Conservation (phyloP, 2,113 vertebrate species). For the Ancistrus triradiatus region DNA sequence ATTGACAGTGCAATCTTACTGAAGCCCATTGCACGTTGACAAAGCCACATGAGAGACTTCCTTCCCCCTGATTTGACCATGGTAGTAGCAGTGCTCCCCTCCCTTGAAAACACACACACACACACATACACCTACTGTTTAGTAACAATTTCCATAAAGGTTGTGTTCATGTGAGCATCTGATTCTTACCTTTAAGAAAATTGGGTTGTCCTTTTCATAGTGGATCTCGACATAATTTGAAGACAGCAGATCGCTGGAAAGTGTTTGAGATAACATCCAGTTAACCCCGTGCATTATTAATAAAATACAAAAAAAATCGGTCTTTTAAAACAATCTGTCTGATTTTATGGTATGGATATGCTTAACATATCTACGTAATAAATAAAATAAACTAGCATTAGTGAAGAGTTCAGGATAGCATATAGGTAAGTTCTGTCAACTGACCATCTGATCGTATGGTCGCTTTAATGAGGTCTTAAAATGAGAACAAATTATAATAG, state of each 20-base stretch:
- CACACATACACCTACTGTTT: neutral
- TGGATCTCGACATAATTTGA: slow-evolving; percentile 95
- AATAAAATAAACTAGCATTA: no score
- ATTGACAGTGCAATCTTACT: slow-evolving; percentile 74
- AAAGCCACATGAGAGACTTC: slow-evolving; percentile 82
- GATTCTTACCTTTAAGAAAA: slow-evolving; percentile 85
- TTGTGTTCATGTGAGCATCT: neutral
- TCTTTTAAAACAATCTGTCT: no score
- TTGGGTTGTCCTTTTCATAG: slow-evolving; percentile 84
- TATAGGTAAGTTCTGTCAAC: no score
- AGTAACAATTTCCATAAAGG: neutral
- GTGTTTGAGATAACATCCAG: no score
- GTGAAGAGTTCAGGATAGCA: no score
- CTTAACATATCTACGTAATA: no score
- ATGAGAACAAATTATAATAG: no score
- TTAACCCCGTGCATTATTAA: neutral
- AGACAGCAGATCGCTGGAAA: slow-evolving; percentile 85
- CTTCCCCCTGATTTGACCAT: slow-evolving; percentile 85
- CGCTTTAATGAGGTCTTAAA: no score
- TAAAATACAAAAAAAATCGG: neutral
- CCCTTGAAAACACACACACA: slow-evolving; percentile 70
- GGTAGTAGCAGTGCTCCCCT: slow-evolving; percentile 97
- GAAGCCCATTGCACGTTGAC: slow-evolving; percentile 95
- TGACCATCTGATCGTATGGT: no score
- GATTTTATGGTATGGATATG: no score